phyloP scores from a whole-genome alignment of 2,888 invertebrate genomes.

The Stenurella melanura region DNA sequence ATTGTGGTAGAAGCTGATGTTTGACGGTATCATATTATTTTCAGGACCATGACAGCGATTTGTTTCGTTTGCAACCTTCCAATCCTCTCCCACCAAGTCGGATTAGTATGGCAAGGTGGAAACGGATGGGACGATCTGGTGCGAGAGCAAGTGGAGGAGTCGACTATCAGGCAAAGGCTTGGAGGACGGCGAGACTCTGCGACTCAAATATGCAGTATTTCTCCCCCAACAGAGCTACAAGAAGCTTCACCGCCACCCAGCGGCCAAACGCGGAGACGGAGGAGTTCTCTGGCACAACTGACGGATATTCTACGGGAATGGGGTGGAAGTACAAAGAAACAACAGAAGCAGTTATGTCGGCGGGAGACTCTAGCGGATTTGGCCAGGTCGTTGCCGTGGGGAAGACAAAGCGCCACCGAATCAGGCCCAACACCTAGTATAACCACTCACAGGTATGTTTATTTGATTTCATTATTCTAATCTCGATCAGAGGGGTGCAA shows the following conservation, averaged over 20 bases:
- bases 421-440: slow-evolving; percentile 71
- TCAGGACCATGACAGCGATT: slow-evolving; percentile 94
- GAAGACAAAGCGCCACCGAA: slow-evolving; percentile 79
- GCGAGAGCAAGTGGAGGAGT: slow-evolving; percentile 89
- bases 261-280: slow-evolving; percentile 76
- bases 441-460: slow-evolving; percentile 63
- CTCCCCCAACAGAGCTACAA: slow-evolving; percentile 85
- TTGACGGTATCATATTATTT: slow-evolving; percentile 50
- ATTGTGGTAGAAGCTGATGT: slow-evolving; percentile 13
- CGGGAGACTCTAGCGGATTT: slow-evolving; percentile 92
- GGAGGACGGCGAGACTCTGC: slow-evolving; percentile 92
- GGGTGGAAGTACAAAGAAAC: slow-evolving; percentile 80
- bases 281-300: slow-evolving; percentile 90
- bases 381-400: slow-evolving; percentile 90
- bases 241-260: slow-evolving; percentile 80
- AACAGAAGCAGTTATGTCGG: slow-evolving; percentile 83
- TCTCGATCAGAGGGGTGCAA: too few relatives aligned
- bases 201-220: slow-evolving; percentile 90
- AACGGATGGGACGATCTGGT: slow-evolving; percentile 96
- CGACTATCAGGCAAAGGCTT: slow-evolving; percentile 87
- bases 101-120: slow-evolving; percentile 94
- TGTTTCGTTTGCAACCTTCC: slow-evolving; percentile 98
- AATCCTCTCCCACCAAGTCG: slow-evolving; percentile 95
- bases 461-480: too few relatives aligned
- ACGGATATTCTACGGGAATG: slow-evolving; percentile 92